Base-by-base conservation (phyloP, 1,140 invertebrate genomes). In the Diprion similis region DNA sequence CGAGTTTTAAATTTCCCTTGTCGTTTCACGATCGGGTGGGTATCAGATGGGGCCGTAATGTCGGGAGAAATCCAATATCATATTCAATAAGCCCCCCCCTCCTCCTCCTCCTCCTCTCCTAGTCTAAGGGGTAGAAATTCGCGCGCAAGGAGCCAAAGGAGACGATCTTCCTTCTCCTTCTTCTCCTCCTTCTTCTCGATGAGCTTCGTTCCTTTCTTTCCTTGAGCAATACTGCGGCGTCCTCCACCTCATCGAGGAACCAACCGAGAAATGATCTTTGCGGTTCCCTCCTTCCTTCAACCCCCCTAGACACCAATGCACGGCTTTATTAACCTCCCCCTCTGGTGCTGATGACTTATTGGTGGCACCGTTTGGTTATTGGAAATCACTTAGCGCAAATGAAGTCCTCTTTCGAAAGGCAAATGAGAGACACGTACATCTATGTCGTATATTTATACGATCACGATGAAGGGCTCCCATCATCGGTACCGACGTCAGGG, bases 1-100 rank as follows among this genome's bases (percentile, higher is more conserved):
- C 51, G 51, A 59, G 51, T 59, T 59, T 59, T 59, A 59, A 59
- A 59, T 59, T 59, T 59, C 51, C 51, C 51, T 59, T 59, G 51
- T 59, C 51, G 51, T 59, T 59, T 17, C 11, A 9, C 11, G 51
- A 59, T 59, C 51, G 51, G 51, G 51, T 4, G 51, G 51, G 51
- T 59, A 59, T 59, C 51, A 59, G 51, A 59, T 59, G 51, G 51
- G 51, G 51, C 51, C 51, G n/a, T 59, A 59, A 59, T 59, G 51
- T 59, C 9, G 51, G 51, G 6, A 59, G n/a, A 59, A 59, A 59
- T 59, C 51, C 51, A 59, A 59, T 59, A 59, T 59, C 51, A 59
- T 59, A 59, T 59, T 59, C 51, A 59, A 59, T 59, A 59, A 59
- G 51, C 51, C 51, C 51, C 9, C n/a, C 51, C 9, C 11, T n/a